Evolutionary conservation across 2,888 invertebrate species (phyloP).

Genomic region (Perdita meconis): DNA sequence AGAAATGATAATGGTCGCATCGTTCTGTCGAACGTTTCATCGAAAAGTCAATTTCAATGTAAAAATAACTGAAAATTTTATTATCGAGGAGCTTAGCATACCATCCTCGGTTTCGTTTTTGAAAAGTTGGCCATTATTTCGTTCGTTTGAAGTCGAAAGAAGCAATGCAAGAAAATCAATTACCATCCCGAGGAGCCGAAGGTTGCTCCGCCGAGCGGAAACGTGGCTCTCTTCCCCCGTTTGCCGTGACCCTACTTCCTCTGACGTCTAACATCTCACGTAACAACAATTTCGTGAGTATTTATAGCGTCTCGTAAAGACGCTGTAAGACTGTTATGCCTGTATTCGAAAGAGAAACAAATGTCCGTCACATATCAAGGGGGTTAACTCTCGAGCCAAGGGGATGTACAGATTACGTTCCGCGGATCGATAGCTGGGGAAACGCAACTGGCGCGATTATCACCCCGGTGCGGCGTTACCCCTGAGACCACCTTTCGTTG

Average conservation of each 20-base stretch:
- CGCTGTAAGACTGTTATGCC: slow-evolving; percentile 71
- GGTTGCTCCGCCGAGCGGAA: neutral
- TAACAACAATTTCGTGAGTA: slow-evolving; percentile 73
- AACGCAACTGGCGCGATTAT: slow-evolving; percentile 55
- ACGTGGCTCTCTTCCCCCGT: slow-evolving; percentile 3
- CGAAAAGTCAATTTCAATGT: too few species aligned
- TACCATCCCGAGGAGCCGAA: neutral
- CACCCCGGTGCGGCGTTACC: slow-evolving; percentile 41
- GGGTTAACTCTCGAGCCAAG: slow-evolving; percentile 72
- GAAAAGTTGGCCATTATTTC: neutral
- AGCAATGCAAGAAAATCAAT: slow-evolving; percentile 12
- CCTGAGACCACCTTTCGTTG: slow-evolving; percentile 22
- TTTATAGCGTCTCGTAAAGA: slow-evolving; percentile 74
- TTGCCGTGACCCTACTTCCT: slow-evolving; percentile 7
- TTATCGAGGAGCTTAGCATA: neutral
- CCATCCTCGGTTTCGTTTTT: too few species aligned
- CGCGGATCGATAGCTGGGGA: slow-evolving; percentile 73
- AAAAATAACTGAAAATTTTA: neutral
- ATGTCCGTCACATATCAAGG: slow-evolving; percentile 82
- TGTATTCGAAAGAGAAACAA: slow-evolving; percentile 79
- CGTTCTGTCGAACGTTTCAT: too few species aligned
- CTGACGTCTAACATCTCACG: slow-evolving; percentile 38
- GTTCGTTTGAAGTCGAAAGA: neutral
- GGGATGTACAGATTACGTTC: slow-evolving; percentile 76
- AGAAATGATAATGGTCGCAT: too few species aligned